phyloP scores from a whole-genome alignment of 1,140 invertebrate species.

The Notospermus geniculatus region DNA sequence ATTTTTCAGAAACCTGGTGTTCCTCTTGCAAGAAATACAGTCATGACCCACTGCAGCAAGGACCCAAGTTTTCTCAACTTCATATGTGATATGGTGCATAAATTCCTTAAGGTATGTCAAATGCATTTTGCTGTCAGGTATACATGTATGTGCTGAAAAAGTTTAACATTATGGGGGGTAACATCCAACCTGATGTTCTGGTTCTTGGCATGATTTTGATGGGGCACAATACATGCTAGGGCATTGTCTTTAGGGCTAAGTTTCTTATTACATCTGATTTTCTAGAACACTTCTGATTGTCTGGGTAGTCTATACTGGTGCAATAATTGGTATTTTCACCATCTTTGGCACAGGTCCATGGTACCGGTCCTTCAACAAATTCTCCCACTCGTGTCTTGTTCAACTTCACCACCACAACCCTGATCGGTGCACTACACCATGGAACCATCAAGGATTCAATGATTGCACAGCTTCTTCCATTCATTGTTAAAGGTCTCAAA shows the following conservation, averaged over 20 bases:
- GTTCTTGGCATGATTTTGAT: no score
- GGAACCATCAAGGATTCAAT: conserved; percentile 66
- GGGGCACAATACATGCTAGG: no score
- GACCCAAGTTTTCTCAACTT: conserved; percentile 72
- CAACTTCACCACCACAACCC: conserved; percentile 73
- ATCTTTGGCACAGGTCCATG: conserved; percentile 38
- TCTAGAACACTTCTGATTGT: no score
- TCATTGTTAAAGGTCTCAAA: conserved; percentile 67
- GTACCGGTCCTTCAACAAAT: conserved; percentile 55
- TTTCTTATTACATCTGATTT: no score
- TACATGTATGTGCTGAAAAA: no score
- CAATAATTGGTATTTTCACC: no score
- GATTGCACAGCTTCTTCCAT: conserved; percentile 68
- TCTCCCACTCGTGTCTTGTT: conserved; percentile 67
- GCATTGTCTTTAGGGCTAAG: no score
- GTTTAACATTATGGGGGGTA: no score
- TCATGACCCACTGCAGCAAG: conserved; percentile 70
- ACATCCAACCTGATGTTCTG: no score
- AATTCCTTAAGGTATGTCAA: conserved; percentile 65
- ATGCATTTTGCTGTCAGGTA: no score
- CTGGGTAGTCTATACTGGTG: no score
- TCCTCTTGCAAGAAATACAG: conserved; percentile 67
- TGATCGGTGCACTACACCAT: conserved; percentile 68
- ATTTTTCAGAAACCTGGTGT: conserved; percentile 65
- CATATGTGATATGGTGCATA: conserved; percentile 67